Evolutionary conservation across 2,888 invertebrate genomes (phyloP).

Genomic region (Diaprepes abbreviatus): DNA sequence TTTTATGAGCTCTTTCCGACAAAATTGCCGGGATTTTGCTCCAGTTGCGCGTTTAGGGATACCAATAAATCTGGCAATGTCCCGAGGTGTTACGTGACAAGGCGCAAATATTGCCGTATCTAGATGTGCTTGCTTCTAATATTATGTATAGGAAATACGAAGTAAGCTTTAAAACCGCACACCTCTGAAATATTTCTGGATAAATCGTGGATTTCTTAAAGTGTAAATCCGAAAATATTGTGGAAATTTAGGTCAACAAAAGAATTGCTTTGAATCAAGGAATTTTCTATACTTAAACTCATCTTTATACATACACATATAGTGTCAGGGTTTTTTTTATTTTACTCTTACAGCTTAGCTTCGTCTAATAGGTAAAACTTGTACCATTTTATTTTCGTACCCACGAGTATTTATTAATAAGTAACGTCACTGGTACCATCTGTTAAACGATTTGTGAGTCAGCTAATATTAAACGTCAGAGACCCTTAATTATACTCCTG

Average conservation of each 20-base stretch:
- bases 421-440: too few relatives aligned
- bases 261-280: too few relatives aligned
- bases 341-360: too few relatives aligned
- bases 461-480: too few relatives aligned
- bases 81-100: slow-evolving; percentile 49
- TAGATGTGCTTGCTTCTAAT: slow-evolving; percentile 39
- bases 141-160: slow-evolving; percentile 40
- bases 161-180: slow-evolving; percentile 36
- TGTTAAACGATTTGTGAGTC: too few relatives aligned
- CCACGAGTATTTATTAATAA: too few relatives aligned
- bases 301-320: too few relatives aligned
- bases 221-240: slow-evolving; percentile 5
- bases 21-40: slow-evolving; percentile 38
- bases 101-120: slow-evolving; percentile 48
- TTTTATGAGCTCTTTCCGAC: slow-evolving; percentile 42
- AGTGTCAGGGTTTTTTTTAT: too few relatives aligned
- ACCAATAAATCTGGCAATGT: slow-evolving; percentile 48
- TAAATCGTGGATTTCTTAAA: slow-evolving; percentile 22
- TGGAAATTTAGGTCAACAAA: slow-evolving; percentile 8
- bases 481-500: too few relatives aligned
- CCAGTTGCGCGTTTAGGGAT: slow-evolving; percentile 44
- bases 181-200: slow-evolving; percentile 19
- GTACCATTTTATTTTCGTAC: too few relatives aligned
- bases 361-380: too few relatives aligned
- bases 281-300: too few relatives aligned